Evolutionary conservation across 2,888 invertebrate genomes (phyloP).

Genomic region (Lydus trimaculatus): DNA sequence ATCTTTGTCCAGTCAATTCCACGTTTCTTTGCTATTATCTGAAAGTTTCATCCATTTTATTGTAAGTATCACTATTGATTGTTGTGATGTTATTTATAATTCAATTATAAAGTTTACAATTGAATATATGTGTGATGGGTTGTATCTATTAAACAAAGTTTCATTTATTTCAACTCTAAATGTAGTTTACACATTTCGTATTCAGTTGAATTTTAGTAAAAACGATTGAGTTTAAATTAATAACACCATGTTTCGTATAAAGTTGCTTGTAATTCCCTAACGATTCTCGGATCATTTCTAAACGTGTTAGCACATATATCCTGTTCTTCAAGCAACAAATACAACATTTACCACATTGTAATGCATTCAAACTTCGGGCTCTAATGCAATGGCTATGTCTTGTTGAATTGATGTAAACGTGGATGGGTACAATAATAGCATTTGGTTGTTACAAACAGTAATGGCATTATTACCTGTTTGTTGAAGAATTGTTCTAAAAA

Average conservation of each 20-base stretch:
- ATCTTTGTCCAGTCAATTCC: conserved; percentile 71
- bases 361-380: neutral
- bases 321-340: neutral
- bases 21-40: conserved; percentile 72
- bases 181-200: neutral
- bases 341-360: neutral
- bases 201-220: neutral
- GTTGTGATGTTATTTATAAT: neutral
- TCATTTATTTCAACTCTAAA: neutral
- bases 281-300: neutral
- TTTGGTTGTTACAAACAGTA: neutral
- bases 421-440: neutral
- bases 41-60: conserved; percentile 30
- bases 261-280: neutral
- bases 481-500: too few species aligned
- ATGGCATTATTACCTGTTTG: too few species aligned
- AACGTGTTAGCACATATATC: neutral
- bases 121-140: neutral
- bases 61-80: conserved; percentile 12
- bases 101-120: neutral
- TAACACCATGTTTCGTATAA: neutral
- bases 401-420: neutral
- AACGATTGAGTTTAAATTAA: neutral
- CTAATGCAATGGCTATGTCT: neutral
- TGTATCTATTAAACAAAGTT: neutral